Evolutionary conservation across 1,140 invertebrate species (phyloP), one percentile per base, ranked within the genome.

Genomic region (Uloborus diversus): DNA sequence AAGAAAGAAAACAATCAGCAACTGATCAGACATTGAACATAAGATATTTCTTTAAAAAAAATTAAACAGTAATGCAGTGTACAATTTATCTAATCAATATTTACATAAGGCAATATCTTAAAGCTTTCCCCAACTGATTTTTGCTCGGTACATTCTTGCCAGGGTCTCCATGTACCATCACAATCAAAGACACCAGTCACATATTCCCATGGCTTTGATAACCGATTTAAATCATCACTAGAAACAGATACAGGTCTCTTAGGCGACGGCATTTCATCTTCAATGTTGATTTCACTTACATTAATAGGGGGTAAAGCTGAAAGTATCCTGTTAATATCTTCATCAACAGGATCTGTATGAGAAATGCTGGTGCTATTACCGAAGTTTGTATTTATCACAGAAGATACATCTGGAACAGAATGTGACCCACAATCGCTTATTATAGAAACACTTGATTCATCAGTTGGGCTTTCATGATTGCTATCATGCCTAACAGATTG

Each of bases 81-180:
- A 78, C 66, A 70, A 78, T 78, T 78, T 66, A 65, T 70, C 85
- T 84, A 95, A 90, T 96, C 94, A 88, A 94, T 93, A 86, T 95
- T 91, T 88, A 95, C 93, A 89, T 97, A 97, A 89, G 95, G 95
- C 91, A 96, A 90, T 90, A 96, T 92, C 88, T 92, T 91, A 87
- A 96, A 89, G 84, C 90, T 88, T 86, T 94, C 92, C 84, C 89
- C 92, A 87, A 90, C 92, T 83, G 90, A 92, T 86, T 88, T 89
- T 87, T 87, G 90, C 82, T 90, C 90, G 81, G 91, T 88, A 86
- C 91, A 91, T 87, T 96, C 92, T 86, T 94, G 91, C 93, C 94
- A 96, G 87, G 94, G 92, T 80, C 91, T 89, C 90, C 95, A 96
- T 57, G 88, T 85, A 30, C 88, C 86, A 82, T 89, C 84, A 78